These are phyloP conservation scores for Anarrhichthys ocellatus DNA, from an alignment of 2,113 vertebrate species.

Conservation along the genomic window DNA sequence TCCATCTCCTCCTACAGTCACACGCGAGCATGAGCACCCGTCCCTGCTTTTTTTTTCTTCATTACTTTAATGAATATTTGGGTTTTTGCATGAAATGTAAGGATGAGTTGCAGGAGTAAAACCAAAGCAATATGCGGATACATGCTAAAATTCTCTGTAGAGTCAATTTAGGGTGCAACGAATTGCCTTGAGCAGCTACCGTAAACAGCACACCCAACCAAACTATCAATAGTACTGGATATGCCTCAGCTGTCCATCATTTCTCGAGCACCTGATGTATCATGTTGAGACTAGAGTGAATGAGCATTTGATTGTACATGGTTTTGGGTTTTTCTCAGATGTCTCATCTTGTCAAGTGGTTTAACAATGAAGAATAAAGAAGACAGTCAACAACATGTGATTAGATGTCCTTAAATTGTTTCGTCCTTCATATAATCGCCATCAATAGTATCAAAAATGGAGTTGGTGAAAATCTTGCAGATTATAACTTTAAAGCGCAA, in stretches of 20 bases:
- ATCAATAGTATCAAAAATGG: not conserved
- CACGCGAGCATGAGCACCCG: not conserved
- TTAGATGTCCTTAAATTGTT: not conserved
- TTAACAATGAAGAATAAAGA: not conserved
- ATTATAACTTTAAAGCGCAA: not conserved
- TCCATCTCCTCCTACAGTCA: slow-evolving; percentile 7
- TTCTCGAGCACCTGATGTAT: no score
- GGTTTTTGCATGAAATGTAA: not conserved
- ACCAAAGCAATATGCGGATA: not conserved
- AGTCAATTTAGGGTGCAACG: not conserved
- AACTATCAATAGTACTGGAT: no score
- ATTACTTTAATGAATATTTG: slow-evolving; percentile 4
- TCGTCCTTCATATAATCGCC: not conserved
- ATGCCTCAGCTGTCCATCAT: no score
- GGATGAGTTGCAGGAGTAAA: not conserved
- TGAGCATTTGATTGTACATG: no score
- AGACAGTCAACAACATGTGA: not conserved
- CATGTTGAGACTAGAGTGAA: no score
- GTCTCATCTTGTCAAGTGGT: not conserved
- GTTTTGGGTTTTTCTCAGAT: no score
- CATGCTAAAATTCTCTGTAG: not conserved
- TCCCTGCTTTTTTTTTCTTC: slow-evolving; percentile 10
- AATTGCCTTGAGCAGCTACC: not conserved
- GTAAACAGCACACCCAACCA: not conserved
- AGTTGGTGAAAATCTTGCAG: not conserved